Conservation (phyloP, 2,797 vertebrate genomes). For the Pyrocephalus nanus region DNA sequence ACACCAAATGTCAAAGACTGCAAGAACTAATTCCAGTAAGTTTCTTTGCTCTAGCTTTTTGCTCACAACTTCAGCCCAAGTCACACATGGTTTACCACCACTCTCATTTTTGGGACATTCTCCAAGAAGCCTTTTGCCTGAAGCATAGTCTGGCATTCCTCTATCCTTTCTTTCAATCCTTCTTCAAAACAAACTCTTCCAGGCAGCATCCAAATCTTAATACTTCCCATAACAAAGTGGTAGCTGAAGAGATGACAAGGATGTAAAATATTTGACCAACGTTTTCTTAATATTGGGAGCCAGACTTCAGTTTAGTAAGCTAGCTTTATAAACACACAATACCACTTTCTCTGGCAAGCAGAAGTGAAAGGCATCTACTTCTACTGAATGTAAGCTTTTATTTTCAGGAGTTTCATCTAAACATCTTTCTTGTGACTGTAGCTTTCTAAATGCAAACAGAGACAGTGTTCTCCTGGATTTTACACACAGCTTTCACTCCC, state of each 20-base stretch:
- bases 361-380: conserved; percentile 11
- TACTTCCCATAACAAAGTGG: conserved; percentile 55
- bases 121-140: conserved; percentile 45
- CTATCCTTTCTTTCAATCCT: conserved; percentile 29
- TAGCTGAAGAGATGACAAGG: conserved; percentile 60
- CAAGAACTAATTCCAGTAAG: conserved; percentile 39
- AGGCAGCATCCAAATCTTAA: conserved; percentile 50
- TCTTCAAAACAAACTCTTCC: conserved; percentile 52
- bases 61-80: conserved; percentile 29
- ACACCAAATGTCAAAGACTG: conserved; percentile 28
- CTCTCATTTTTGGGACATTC: conserved; percentile 33
- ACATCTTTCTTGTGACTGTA: background rate
- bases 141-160: conserved; percentile 36
- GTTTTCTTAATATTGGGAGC: conserved; percentile 35
- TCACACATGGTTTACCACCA: conserved; percentile 53
- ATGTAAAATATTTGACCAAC: conserved; percentile 57
- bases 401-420: background rate
- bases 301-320: background rate
- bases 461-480: background rate
- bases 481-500: background rate
- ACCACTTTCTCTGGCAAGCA: conserved; percentile 58
- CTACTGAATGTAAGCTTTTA: conserved; percentile 34
- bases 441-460: background rate
- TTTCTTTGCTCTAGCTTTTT: background rate
- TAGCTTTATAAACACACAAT: conserved; percentile 53